phyloP scores from a whole-genome alignment of 2,797 vertebrate genomes.

The Brachyalestes nurse region DNA sequence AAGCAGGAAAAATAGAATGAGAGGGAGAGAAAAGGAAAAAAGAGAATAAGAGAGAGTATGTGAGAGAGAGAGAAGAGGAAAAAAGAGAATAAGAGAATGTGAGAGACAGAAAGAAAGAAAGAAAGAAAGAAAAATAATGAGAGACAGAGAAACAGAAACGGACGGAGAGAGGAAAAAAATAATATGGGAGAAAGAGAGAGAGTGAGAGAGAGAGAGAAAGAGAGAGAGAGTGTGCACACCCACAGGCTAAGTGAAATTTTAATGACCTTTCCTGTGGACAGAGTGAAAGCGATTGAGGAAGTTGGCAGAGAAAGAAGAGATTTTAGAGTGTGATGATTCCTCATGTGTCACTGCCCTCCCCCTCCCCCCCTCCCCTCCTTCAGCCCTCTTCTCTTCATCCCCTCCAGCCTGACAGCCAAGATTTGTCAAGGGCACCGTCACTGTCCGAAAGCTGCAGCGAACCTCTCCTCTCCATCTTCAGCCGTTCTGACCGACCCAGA shows the following conservation, averaged over 20 bases:
- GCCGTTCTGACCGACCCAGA: background rate
- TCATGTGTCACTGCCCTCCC: conserved; percentile 33
- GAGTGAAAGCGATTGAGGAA: conserved; percentile 63
- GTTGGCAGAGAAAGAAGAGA: conserved; percentile 65
- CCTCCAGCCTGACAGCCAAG: conserved; percentile 19
- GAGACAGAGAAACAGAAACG: too few relatives aligned
- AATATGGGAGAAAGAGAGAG: background rate
- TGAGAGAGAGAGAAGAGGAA: too few relatives aligned
- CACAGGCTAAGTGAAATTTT: conserved; percentile 73
- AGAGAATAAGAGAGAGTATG: too few relatives aligned
- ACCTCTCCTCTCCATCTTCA: conserved; percentile 1
- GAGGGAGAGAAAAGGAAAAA: too few relatives aligned
- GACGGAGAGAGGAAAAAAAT: too few relatives aligned
- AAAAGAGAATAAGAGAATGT: too few relatives aligned
- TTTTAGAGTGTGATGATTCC: conserved; percentile 40
- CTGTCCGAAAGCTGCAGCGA: background rate
- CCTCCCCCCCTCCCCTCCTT: background rate
- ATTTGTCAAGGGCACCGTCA: conserved; percentile 27
- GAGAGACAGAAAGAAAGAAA: too few relatives aligned
- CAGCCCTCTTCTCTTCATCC: background rate
- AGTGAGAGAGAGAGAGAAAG: conserved; percentile 28
- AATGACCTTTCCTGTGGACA: conserved; percentile 65
- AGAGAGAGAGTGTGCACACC: conserved; percentile 48
- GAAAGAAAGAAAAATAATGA: too few relatives aligned
- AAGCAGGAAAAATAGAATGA: too few relatives aligned